A percentile compares a stretch with the other conserved stretches of the same genome.
Conservation (phyloP, 2,113 vertebrate genomes). For the Noctilio leporinus region DNA sequence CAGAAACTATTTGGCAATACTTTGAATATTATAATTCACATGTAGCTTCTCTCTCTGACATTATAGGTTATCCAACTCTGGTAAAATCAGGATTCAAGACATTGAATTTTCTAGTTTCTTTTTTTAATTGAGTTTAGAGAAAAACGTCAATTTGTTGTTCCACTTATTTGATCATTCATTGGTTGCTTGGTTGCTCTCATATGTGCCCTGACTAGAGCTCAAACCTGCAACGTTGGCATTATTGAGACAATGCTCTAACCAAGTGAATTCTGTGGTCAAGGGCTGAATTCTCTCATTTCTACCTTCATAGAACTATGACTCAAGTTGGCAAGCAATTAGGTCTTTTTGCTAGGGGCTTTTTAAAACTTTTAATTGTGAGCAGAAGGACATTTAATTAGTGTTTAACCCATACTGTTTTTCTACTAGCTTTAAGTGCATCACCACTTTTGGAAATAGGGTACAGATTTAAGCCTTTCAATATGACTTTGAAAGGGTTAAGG, state of each 20-base stretch:
- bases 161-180: no score
- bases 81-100: background rate
- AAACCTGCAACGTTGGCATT: no score
- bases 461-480: no score
- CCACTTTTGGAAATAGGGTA: conserved; percentile 25
- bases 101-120: no score
- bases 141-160: no score
- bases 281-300: conserved; percentile 1
- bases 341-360: background rate
- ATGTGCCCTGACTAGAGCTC: no score
- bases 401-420: background rate
- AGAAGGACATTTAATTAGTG: conserved; percentile 33
- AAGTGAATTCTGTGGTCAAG: no score
- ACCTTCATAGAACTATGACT: background rate
- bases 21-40: background rate
- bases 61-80: background rate
- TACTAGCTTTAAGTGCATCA: background rate
- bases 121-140: no score
- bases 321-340: background rate
- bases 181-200: no score
- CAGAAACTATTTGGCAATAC: background rate
- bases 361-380: background rate
- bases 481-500: no score
- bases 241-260: no score
- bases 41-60: background rate